Evolutionary conservation across 2,888 invertebrate genomes (phyloP), one percentile per base, ranked within the genome.

Genomic region (Microctonus brassicae): DNA sequence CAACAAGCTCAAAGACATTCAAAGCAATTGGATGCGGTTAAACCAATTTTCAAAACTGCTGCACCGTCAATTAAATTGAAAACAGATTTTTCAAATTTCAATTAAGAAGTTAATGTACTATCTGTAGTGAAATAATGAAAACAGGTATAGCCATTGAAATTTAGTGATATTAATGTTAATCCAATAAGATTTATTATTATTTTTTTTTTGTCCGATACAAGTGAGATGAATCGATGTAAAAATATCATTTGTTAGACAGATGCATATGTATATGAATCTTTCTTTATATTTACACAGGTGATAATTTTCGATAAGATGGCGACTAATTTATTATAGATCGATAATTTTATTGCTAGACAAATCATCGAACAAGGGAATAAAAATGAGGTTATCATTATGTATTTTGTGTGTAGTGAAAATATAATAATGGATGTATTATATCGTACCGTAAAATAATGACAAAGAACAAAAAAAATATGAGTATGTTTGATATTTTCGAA

Each of bases 11-110:
- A 90, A 78, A 89, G 89, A 71, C 90, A 90, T 76, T 84, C 85
- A 2, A 82, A 84, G 77, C 61, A 82, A 69, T 74, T 80, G 26
- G 86, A 85, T 77, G 73, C 86, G 79, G 73, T 86, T 29, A 87
- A 85, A 73, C 83, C 84, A 60, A 83, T 84, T 73, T 81, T 83
- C 42, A 86, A 87, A 81, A 81, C 84, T 76, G 82, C 83, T 6
- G 88, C 89, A 55, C 95, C 95, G 72, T 93, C 95, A 65, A 97
- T 97, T 84, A 95, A 96, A 88, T 90, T 97, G 78, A 97, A 96
- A 90, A 97, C 97, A 1, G 96, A 97, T 89, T 98, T 97, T 87
- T 96, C 96, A 83, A 97, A 97, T 89, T 98, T 97, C 84, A 92
- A 93, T 82, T 94, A 91, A 89, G 67, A 69, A 33, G 29, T 9